phyloP scores from a whole-genome alignment of 2,888 invertebrate genomes.

The Leptinotarsa rubiginosa region DNA sequence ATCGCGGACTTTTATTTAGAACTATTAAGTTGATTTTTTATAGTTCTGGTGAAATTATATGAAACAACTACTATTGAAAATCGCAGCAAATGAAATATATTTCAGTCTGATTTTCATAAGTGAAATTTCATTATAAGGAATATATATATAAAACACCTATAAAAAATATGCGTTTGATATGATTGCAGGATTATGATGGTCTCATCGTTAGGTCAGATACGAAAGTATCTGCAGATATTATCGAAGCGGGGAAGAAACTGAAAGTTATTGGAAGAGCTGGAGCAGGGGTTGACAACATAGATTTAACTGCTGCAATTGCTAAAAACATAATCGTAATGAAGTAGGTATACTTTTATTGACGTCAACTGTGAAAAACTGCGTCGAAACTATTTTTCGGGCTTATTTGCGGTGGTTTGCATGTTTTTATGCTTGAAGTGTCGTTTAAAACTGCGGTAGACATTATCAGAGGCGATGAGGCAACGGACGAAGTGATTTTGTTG shows the following conservation, averaged over 20 bases:
- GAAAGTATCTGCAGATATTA: slow-evolving; percentile 89
- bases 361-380: neutral
- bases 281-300: slow-evolving; percentile 98
- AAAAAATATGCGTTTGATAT: neutral
- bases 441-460: no score
- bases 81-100: no score
- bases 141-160: no score
- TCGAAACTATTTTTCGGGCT: neutral
- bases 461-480: no score
- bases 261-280: slow-evolving; percentile 97
- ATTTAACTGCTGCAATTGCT: slow-evolving; percentile 85
- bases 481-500: no score
- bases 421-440: no score
- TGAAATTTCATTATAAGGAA: no score
- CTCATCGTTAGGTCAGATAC: slow-evolving; percentile 95
- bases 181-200: slow-evolving; percentile 85
- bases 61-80: no score
- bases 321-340: slow-evolving; percentile 92
- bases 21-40: no score
- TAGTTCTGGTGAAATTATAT: no score
- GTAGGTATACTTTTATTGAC: slow-evolving; percentile 70
- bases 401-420: neutral
- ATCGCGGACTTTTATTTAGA: no score
- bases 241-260: slow-evolving; percentile 79
- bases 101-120: no score